These are phyloP conservation scores for Mycalesis mineus DNA, from an alignment of 2,888 invertebrate genomes.

Conservation along the genomic window DNA sequence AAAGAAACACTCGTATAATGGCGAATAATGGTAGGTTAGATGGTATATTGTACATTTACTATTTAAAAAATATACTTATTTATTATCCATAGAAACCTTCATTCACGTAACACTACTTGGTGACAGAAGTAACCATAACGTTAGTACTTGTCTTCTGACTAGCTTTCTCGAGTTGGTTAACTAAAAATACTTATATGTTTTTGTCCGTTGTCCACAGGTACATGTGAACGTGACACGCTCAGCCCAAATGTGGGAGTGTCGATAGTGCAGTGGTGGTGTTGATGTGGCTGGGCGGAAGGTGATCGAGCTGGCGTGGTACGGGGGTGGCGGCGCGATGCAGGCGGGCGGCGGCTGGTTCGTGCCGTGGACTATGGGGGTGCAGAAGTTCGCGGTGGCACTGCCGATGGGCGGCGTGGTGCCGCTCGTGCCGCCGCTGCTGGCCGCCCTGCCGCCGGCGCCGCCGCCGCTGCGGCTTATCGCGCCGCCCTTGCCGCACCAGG, in stretches of 20 bases:
- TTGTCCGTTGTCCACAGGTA: slow-evolving; percentile 58
- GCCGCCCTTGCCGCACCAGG: slow-evolving; percentile 58
- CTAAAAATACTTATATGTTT: neutral
- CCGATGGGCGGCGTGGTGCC: slow-evolving; percentile 72
- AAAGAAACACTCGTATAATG: too few relatives aligned
- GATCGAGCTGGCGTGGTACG: slow-evolving; percentile 77
- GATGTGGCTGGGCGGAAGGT: slow-evolving; percentile 58
- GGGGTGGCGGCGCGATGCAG: slow-evolving; percentile 70
- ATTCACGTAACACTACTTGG: too few relatives aligned
- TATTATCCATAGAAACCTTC: too few relatives aligned
- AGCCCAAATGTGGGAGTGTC: slow-evolving; percentile 33
- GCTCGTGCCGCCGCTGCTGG: slow-evolving; percentile 63
- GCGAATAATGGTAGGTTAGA: too few relatives aligned
- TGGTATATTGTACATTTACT: too few relatives aligned
- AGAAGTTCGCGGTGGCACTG: slow-evolving; percentile 71
- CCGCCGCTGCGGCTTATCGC: slow-evolving; percentile 65
- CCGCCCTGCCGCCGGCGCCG: slow-evolving; percentile 63
- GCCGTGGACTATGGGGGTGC: slow-evolving; percentile 69
- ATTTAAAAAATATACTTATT: too few relatives aligned
- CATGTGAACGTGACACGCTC: slow-evolving; percentile 46
- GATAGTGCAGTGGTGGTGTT: slow-evolving; percentile 49
- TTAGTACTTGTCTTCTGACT: too few relatives aligned
- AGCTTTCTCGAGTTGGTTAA: too few relatives aligned
- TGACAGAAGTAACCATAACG: too few relatives aligned
- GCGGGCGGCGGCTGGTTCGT: slow-evolving; percentile 72